Evolutionary conservation across 2,888 invertebrate genomes (phyloP).

Genomic region (Drosophila neonasuta): DNA sequence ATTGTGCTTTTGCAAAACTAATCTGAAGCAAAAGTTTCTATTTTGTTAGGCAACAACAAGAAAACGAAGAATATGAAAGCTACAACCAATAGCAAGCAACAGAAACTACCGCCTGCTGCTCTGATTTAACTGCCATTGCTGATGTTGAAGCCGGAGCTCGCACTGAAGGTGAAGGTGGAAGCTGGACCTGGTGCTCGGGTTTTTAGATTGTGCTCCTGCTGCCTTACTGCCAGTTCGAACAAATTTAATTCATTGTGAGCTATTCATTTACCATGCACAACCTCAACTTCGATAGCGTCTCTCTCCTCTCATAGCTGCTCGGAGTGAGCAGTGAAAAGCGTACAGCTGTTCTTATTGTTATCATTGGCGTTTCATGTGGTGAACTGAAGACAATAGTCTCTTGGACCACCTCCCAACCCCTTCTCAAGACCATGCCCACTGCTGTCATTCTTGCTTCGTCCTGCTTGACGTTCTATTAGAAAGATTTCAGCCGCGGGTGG

Average conservation of each 20-base stretch:
- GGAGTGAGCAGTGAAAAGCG: conserved; percentile 1
- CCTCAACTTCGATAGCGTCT: conserved; percentile 19
- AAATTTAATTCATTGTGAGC: conserved; percentile 68
- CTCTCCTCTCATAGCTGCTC: background rate
- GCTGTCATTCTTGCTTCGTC: conserved; percentile 24
- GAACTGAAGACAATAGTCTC: conserved; percentile 36
- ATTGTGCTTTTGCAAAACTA: conserved; percentile 41
- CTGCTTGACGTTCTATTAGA: conserved; percentile 25
- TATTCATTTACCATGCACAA: conserved; percentile 55
- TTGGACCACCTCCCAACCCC: conserved; percentile 1
- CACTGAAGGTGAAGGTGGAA: background rate
- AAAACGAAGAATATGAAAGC: conserved; percentile 15
- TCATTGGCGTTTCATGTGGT: conserved; percentile 29
- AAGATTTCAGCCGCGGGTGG: conserved; percentile 42
- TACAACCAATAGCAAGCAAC: conserved; percentile 21
- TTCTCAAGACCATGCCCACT: background rate
- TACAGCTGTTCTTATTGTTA: conserved; percentile 36
- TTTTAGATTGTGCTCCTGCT: conserved; percentile 2
- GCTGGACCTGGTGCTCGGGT: background rate
- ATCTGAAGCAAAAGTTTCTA: conserved; percentile 42
- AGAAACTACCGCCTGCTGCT: conserved; percentile 30
- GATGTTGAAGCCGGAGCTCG: background rate
- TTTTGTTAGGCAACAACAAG: conserved; percentile 26
- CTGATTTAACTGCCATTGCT: conserved; percentile 1
- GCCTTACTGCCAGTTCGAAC: conserved; percentile 41